These are phyloP conservation scores for Catharus fuscescens DNA, from an alignment of 2,113 vertebrate species.

Conservation along the genomic window DNA sequence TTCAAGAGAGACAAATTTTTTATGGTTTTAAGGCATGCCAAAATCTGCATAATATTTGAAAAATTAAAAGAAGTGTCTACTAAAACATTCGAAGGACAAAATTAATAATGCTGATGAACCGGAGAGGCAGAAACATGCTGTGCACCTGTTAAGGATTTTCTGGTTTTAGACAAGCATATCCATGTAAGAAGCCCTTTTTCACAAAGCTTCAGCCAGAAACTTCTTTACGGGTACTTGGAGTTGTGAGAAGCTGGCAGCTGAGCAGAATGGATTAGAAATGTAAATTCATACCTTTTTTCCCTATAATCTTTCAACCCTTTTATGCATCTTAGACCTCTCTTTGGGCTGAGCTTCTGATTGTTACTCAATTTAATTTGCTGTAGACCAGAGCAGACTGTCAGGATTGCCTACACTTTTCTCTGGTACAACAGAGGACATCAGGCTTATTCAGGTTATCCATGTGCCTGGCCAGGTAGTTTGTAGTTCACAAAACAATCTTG, in stretches of 20 bases:
- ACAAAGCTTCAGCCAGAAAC: neutral
- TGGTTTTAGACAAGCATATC: neutral
- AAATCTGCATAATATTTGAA: neutral
- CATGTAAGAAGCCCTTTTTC: neutral
- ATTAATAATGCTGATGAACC: neutral
- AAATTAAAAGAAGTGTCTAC: neutral
- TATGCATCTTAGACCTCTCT: neutral
- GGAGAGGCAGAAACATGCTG: neutral
- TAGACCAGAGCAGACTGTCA: neutral
- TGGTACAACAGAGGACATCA: neutral
- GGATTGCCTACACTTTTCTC: neutral
- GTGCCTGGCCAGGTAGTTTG: neutral
- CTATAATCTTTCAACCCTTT: neutral
- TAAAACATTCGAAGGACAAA: neutral
- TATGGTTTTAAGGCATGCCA: neutral
- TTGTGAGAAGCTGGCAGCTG: neutral
- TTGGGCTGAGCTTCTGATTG: neutral
- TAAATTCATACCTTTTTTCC: neutral
- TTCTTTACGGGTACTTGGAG: accelerated
- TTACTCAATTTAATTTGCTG: accelerated
- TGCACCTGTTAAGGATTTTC: neutral
- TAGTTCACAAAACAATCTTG: neutral
- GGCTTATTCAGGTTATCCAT: neutral
- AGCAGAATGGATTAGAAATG: neutral
- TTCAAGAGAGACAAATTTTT: neutral